Evolutionary conservation across 2,113 vertebrate genomes (phyloP).

Genomic region (Gallinago jamesoni): DNA sequence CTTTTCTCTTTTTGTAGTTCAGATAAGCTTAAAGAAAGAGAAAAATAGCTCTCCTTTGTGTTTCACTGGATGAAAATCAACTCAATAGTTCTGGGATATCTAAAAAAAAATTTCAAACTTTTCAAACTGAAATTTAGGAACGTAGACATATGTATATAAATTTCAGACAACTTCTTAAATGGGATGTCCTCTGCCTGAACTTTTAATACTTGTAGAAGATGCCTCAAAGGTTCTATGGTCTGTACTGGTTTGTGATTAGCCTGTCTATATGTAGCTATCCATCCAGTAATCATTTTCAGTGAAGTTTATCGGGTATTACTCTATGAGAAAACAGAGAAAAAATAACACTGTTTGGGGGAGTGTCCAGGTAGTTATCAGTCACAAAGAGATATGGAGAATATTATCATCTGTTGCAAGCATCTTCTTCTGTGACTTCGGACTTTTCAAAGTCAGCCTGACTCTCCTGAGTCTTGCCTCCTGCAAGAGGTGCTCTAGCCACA

Average conservation of each 20-base stretch:
- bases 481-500: neutral
- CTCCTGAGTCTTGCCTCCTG: neutral
- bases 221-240: neutral
- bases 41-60: neutral
- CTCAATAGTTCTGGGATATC: neutral
- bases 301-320: neutral
- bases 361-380: neutral
- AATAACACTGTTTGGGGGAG: neutral
- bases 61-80: neutral
- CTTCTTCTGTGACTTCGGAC: neutral
- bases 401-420: neutral
- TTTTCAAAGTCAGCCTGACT: neutral
- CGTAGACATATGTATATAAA: neutral
- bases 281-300: neutral
- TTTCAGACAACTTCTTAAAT: neutral
- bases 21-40: slow-evolving; percentile 20
- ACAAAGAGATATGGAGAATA: neutral
- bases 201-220: neutral
- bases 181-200: neutral
- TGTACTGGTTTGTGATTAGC: neutral
- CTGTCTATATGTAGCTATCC: neutral
- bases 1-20: slow-evolving; percentile 21
- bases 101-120: neutral
- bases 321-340: neutral
- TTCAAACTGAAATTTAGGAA: neutral